phyloP scores from a whole-genome alignment of 1,140 invertebrate species.

The Drosophila bipectinata region DNA sequence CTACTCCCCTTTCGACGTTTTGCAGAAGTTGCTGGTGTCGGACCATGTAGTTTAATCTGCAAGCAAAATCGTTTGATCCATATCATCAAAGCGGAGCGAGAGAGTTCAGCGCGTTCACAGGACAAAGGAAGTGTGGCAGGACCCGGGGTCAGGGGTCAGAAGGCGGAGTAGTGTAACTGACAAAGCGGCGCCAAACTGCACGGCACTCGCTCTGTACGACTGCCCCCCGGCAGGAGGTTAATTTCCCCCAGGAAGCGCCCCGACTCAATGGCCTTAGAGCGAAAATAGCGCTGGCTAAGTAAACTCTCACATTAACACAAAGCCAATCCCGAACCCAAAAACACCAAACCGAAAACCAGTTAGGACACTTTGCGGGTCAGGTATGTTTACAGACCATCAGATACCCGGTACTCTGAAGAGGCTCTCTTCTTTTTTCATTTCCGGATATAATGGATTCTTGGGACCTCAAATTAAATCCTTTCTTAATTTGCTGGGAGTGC shows the following conservation, averaged over 20 bases:
- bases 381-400: constrained; percentile 20
- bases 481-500: too few species aligned
- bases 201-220: constrained; percentile 11
- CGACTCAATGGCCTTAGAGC: constrained; percentile 75
- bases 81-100: constrained; percentile 45
- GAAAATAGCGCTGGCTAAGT: constrained; percentile 65
- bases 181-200: constrained; percentile 51
- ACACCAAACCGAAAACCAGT: constrained; percentile 26
- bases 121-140: constrained; percentile 1
- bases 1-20: neutral
- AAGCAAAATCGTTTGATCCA: constrained; percentile 81
- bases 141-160: neutral
- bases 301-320: constrained; percentile 74
- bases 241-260: constrained; percentile 75
- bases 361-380: constrained; percentile 4
- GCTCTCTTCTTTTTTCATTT: constrained; percentile 11
- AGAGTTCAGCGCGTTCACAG: constrained; percentile 2
- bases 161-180: constrained; percentile 3
- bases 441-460: neutral
- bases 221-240: constrained; percentile 68
- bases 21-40: constrained; percentile 45
- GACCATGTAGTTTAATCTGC: constrained; percentile 72
- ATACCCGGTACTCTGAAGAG: constrained; percentile 10
- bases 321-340: constrained; percentile 30
- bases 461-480: neutral